Evolutionary conservation across 2,797 vertebrate species (phyloP).

Genomic region (Danio albolineatus): DNA sequence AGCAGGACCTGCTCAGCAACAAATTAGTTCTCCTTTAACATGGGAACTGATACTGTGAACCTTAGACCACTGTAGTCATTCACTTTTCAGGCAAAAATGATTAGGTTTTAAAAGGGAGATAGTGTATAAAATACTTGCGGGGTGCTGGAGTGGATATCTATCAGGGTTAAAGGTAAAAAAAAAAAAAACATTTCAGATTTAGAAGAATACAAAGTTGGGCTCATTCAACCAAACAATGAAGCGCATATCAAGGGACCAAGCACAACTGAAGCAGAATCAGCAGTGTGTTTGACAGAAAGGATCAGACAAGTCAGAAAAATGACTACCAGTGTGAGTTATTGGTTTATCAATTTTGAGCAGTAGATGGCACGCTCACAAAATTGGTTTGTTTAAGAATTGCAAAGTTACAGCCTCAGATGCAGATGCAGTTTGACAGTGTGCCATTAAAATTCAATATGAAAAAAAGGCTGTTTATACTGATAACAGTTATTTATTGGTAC

Average conservation of each 20-base stretch:
- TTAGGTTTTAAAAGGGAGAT: not conserved
- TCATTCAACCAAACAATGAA: not conserved
- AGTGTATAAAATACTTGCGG: not conserved
- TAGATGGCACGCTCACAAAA: no score
- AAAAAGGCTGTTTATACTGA: no score
- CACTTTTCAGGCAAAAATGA: not conserved
- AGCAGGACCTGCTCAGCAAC: not conserved
- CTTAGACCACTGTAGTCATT: not conserved
- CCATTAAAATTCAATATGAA: no score
- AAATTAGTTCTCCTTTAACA: not conserved
- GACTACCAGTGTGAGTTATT: no score
- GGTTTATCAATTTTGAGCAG: no score
- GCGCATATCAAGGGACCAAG: not conserved
- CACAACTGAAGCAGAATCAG: no score
- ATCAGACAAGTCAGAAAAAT: no score
- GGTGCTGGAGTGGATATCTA: not conserved
- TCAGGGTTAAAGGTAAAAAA: not conserved
- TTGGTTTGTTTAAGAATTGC: no score
- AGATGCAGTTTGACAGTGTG: no score
- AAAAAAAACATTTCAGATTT: not conserved
- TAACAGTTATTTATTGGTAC: no score
- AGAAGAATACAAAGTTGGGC: not conserved
- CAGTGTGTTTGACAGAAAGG: no score
- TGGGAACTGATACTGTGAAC: not conserved
- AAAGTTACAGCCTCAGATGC: no score